Base-by-base conservation (phyloP, 2,888 invertebrate genomes). In the Drosophila prolongata region DNA sequence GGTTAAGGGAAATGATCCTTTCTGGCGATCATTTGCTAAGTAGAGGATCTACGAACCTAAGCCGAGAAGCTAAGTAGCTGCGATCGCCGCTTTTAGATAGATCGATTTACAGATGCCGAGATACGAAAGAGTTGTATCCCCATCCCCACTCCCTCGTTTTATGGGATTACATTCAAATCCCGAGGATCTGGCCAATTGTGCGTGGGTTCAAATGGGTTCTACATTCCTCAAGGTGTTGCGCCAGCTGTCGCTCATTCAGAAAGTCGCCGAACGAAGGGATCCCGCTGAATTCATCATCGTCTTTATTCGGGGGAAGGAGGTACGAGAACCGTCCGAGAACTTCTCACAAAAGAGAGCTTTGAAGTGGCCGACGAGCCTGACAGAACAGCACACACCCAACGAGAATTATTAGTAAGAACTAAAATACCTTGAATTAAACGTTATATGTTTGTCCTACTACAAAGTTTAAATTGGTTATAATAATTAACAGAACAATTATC, bases 61-160 rank as follows among this genome's bases (percentile, higher is more conserved):
- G 81, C 76, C 76, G 76, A 83, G 78, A 86, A 86, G 87, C 80
- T 73, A 86, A 86, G 72, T 82, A 66, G 72, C 53, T 68, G 67
- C 71, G 71, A 69, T 70, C 52, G 52, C 38, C 40, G 76, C 76
- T 69, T 34, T 37, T 54, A 70, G 71, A 43, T 60, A 57, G 43
- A 16, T 47, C 30, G 47, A 34, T 11, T 47, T 43, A 5, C 9
- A 13, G 40, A 30, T 46, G 16, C 46, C 46, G 30, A 24, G 27
- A 37, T 11, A 11, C 44, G 38, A 69, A 70, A 60, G 69, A 69
- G 68, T 68, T 68, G 68, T 65, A 2, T 24, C 24, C 24, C 24
- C 24, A 4, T 24, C 24, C 24, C 19, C 19, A 19, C 19, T 19
- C 16, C 13, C 65, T 67, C 38, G 10, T 35, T 3, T 47, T 19